A percentile compares a stretch with the other conserved stretches of the same genome.
Conservation (phyloP, 2,113 vertebrate genomes). For the Microtus montanus region DNA sequence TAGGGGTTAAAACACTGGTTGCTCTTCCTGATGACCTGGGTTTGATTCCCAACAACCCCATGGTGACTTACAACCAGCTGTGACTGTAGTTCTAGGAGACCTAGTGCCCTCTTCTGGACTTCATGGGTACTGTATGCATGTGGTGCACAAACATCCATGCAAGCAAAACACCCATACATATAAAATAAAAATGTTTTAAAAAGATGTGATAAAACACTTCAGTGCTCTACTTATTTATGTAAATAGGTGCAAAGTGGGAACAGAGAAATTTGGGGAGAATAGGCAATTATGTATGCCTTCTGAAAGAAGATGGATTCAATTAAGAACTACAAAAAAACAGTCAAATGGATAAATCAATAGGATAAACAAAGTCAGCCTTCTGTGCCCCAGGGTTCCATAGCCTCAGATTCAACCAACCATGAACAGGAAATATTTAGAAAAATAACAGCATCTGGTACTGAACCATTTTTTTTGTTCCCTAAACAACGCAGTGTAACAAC, state of each 20-base stretch:
- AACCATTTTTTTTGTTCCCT: neutral
- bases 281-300: neutral
- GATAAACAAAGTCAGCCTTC: neutral
- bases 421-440: constrained; percentile 23
- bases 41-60: neutral
- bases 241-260: neutral
- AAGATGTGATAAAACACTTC: neutral
- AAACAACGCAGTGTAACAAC: neutral
- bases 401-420: constrained; percentile 1
- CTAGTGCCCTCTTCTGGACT: neutral
- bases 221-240: neutral
- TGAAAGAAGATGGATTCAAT: constrained; percentile 1
- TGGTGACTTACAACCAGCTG: neutral
- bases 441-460: neutral
- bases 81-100: neutral
- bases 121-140: neutral
- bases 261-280: neutral
- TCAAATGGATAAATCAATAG: neutral
- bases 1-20: neutral
- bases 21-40: neutral
- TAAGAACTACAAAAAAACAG: neutral
- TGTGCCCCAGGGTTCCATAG: neutral
- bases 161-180: neutral
- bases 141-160: neutral
- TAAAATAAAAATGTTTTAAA: too few relatives aligned